Conservation (phyloP, 2,797 vertebrate species). For the Acanthiza pusilla region DNA sequence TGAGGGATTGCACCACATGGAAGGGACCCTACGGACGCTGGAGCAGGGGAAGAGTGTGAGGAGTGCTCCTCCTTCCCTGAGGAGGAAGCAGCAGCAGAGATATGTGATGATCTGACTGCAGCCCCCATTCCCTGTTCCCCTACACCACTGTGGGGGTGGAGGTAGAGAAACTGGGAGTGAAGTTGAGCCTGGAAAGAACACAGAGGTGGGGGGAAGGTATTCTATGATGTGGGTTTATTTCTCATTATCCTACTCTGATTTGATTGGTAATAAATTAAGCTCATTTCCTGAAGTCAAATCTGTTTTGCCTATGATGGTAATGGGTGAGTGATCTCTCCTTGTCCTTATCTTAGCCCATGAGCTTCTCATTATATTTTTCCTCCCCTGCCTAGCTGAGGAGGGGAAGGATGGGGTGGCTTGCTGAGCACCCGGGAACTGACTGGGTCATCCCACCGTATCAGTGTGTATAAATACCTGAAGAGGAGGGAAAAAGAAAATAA, state of each 20-base stretch:
- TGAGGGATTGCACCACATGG: neutral
- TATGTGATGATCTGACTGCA: neutral
- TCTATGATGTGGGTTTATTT: neutral
- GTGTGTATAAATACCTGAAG: neutral
- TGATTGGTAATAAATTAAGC: neutral
- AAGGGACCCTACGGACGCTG: accelerated
- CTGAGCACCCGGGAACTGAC: neutral
- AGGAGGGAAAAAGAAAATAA: neutral
- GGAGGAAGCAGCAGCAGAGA: neutral
- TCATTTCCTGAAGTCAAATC: neutral
- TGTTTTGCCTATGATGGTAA: neutral
- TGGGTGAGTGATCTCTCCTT: neutral
- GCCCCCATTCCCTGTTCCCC: neutral
- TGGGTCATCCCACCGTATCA: neutral
- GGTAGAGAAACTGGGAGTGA: neutral
- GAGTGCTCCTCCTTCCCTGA: too few species aligned
- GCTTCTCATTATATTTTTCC: neutral
- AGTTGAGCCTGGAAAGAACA: neutral
- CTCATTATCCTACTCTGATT: neutral
- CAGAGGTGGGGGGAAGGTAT: accelerated
- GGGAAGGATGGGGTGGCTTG: neutral
- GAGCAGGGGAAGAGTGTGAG: neutral
- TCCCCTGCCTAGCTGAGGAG: neutral
- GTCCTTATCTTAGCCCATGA: neutral
- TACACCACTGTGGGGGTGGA: neutral